Conservation (phyloP, 2,113 vertebrate species). For the Pleuronectes platessa region DNA sequence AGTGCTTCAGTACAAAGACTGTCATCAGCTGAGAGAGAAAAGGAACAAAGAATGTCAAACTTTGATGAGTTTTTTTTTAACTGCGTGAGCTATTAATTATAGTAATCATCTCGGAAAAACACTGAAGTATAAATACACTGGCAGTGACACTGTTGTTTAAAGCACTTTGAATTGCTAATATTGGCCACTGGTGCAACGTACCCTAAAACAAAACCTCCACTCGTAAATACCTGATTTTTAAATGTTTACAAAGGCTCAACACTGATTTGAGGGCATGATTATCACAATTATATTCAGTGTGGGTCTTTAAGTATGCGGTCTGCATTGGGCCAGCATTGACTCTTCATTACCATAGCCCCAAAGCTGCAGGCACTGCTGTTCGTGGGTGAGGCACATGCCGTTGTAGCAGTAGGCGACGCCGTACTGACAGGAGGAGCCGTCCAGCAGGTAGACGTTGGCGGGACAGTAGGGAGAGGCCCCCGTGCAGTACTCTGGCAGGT, state of each 20-base stretch:
- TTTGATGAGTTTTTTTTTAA: conserved; percentile 2
- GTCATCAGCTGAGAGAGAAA: too few species aligned
- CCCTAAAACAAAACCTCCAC: background rate
- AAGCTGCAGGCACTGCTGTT: conserved; percentile 91
- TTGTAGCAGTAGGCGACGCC: conserved; percentile 89
- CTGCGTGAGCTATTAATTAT: conserved; percentile 9
- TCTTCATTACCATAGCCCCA: conserved; percentile 89
- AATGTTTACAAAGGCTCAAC: conserved; percentile 2
- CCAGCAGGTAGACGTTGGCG: conserved; percentile 89
- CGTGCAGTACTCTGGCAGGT: conserved; percentile 95
- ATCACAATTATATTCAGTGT: background rate
- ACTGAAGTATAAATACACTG: background rate
- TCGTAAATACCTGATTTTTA: background rate
- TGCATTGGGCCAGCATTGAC: too few species aligned
- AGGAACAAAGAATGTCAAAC: background rate
- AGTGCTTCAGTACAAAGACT: too few species aligned
- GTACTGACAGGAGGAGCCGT: conserved; percentile 87
- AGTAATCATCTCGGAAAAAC: conserved; percentile 2
- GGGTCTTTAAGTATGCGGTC: background rate
- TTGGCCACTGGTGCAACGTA: background rate
- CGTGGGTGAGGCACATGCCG: conserved; percentile 93
- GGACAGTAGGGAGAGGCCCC: conserved; percentile 91
- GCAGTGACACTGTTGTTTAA: background rate
- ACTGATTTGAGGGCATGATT: background rate
- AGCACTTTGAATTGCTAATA: background rate